Evolutionary conservation across 2,888 invertebrate genomes (phyloP).

Genomic region (Nymphalis polychloros): DNA sequence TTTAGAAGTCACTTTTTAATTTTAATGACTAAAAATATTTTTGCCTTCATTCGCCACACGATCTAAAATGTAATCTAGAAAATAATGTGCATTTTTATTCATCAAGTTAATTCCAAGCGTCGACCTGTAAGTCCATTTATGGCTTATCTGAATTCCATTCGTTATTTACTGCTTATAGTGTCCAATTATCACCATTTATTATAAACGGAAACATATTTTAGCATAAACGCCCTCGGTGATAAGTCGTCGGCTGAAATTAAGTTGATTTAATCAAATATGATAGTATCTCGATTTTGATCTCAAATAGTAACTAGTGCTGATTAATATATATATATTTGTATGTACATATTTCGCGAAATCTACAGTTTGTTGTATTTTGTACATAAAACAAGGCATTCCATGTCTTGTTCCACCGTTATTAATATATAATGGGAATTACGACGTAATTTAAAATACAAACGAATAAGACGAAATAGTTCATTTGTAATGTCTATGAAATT

Average conservation of each 20-base stretch:
- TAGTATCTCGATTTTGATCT: slow-evolving; percentile 12
- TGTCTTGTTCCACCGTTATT: too few relatives aligned
- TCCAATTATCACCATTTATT: slow-evolving; percentile 44
- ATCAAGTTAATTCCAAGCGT: slow-evolving; percentile 20
- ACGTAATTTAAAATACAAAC: too few relatives aligned
- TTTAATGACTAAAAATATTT: too few relatives aligned
- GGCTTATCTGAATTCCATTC: slow-evolving; percentile 40
- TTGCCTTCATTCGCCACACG: too few relatives aligned
- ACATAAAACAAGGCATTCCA: too few relatives aligned
- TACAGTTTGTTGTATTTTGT: too few relatives aligned
- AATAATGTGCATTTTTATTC: neutral
- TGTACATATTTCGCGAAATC: too few relatives aligned
- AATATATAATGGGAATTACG: too few relatives aligned
- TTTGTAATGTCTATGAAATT: too few relatives aligned
- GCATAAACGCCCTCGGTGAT: slow-evolving; percentile 37
- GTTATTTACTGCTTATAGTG: slow-evolving; percentile 41
- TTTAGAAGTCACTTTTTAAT: too few relatives aligned
- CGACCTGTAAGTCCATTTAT: slow-evolving; percentile 28
- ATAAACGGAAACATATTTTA: slow-evolving; percentile 44
- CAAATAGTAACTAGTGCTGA: neutral
- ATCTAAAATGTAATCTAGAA: neutral
- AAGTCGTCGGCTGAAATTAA: slow-evolving; percentile 29
- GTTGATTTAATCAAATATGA: slow-evolving; percentile 19
- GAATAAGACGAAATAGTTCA: too few relatives aligned
- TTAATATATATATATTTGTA: too few relatives aligned